Conservation (phyloP, 2,888 invertebrate species). For the Pasiphila rectangulata region DNA sequence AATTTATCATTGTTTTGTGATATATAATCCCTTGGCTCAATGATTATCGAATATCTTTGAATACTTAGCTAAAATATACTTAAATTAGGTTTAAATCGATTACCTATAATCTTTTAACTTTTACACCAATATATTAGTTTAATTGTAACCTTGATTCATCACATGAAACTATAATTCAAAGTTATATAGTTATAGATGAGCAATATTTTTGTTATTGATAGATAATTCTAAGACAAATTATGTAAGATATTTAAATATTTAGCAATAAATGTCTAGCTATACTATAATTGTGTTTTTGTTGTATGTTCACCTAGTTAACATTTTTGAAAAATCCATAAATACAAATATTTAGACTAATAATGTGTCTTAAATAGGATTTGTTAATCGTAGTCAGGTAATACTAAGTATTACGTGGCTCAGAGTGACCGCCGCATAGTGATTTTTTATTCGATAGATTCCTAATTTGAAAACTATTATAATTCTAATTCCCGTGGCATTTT, state of each 20-base stretch:
- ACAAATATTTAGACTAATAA: no score
- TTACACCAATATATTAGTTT: slow-evolving; percentile 22
- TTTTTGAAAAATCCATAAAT: background rate
- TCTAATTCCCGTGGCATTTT: no score
- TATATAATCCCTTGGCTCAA: slow-evolving; percentile 17
- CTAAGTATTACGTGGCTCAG: no score
- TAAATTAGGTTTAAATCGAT: slow-evolving; percentile 14
- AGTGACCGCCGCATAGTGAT: no score
- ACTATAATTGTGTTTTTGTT: slow-evolving; percentile 49
- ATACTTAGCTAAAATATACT: slow-evolving; percentile 24
- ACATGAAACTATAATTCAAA: slow-evolving; percentile 26
- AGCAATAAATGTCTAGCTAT: slow-evolving; percentile 69
- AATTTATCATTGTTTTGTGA: slow-evolving; percentile 10
- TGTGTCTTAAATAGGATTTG: no score
- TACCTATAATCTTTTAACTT: slow-evolving; percentile 19
- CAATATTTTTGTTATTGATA: slow-evolving; percentile 75
- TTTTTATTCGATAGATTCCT: no score
- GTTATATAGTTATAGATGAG: slow-evolving; percentile 50
- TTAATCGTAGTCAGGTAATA: no score
- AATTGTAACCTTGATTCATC: slow-evolving; percentile 24
- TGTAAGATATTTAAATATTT: slow-evolving; percentile 67
- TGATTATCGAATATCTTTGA: slow-evolving; percentile 18
- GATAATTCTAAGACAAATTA: slow-evolving; percentile 54
- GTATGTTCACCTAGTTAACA: slow-evolving; percentile 3
- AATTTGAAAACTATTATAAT: no score